A percentile compares a stretch with the other conserved stretches of the same genome.
Conservation (phyloP, 2,113 vertebrate genomes). For the Rafetus swinhoei region DNA sequence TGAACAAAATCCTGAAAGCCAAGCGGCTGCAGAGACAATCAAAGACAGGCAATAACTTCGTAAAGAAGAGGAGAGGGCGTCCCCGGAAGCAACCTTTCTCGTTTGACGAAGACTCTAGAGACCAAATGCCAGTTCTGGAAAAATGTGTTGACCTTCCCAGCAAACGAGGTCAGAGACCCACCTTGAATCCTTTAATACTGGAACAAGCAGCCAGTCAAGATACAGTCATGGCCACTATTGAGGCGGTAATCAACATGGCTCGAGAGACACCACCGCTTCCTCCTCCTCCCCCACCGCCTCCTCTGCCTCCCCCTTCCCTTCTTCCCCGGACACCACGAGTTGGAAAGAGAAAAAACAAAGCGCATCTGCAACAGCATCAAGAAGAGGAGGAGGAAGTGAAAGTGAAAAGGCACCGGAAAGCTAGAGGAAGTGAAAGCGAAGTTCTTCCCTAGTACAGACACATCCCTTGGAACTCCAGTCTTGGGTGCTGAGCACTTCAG, state of each 20-base stretch:
- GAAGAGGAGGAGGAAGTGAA: conserved; percentile 81
- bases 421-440: conserved; percentile 80
- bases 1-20: conserved; percentile 99
- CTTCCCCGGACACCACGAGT: conserved; percentile 68
- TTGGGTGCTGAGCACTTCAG: neutral
- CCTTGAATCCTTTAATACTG: conserved; percentile 84
- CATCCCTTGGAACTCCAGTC: neutral
- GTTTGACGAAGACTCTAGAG: conserved; percentile 85
- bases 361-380: conserved; percentile 42
- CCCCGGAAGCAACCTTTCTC: conserved; percentile 91
- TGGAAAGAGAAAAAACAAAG: conserved; percentile 81
- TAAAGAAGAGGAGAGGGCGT: conserved; percentile 92
- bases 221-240: conserved; percentile 93
- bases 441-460: conserved; percentile 68
- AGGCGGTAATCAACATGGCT: conserved; percentile 95
- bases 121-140: conserved; percentile 96
- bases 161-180: conserved; percentile 84
- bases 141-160: conserved; percentile 93
- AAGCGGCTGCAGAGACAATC: conserved; percentile 99
- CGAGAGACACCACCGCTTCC: conserved; percentile 76
- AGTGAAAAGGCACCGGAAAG: conserved; percentile 83
- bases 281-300: conserved; percentile 58
- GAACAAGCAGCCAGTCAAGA: conserved; percentile 86
- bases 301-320: conserved; percentile 6
- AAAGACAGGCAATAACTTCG: conserved; percentile 98